phyloP scores from a whole-genome alignment of 2,888 invertebrate species.

The Cataglyphis rosenhaueri region DNA sequence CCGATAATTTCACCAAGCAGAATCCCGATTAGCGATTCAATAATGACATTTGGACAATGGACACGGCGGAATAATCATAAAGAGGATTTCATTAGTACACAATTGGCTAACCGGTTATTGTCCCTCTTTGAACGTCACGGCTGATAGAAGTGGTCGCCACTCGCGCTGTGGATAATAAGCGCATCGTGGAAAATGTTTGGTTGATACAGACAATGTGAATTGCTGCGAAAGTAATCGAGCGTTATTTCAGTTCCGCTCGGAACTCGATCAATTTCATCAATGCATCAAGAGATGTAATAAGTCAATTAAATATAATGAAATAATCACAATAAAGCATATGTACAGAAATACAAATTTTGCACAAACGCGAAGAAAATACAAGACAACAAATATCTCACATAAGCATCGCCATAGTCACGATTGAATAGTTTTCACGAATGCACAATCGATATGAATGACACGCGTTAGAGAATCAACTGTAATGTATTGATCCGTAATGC shows the following conservation, averaged over 20 bases:
- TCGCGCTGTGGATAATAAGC: constrained; percentile 8
- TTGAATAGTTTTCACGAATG: neutral
- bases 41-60: constrained; percentile 26
- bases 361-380: neutral
- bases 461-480: constrained; percentile 23
- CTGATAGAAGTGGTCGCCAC: constrained; percentile 12
- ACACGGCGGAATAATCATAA: constrained; percentile 37
- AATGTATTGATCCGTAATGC: constrained; percentile 43
- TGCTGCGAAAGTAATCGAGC: constrained; percentile 27
- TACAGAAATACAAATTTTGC: neutral
- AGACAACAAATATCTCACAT: neutral
- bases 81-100: constrained; percentile 35
- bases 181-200: constrained; percentile 17
- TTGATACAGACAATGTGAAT: neutral
- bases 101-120: constrained; percentile 31
- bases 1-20: neutral
- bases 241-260: neutral
- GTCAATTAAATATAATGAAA: neutral
- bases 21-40: neutral
- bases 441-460: constrained; percentile 21
- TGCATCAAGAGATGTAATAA: neutral
- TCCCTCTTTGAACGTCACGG: constrained; percentile 14
- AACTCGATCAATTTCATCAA: neutral
- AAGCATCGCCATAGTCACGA: neutral
- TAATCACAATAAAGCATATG: neutral